A percentile compares a stretch with the other conserved stretches of the same genome.
These are phyloP conservation scores for Chiloscyllium plagiosum DNA, from an alignment of 2,113 vertebrate genomes.

Conservation along the genomic window DNA sequence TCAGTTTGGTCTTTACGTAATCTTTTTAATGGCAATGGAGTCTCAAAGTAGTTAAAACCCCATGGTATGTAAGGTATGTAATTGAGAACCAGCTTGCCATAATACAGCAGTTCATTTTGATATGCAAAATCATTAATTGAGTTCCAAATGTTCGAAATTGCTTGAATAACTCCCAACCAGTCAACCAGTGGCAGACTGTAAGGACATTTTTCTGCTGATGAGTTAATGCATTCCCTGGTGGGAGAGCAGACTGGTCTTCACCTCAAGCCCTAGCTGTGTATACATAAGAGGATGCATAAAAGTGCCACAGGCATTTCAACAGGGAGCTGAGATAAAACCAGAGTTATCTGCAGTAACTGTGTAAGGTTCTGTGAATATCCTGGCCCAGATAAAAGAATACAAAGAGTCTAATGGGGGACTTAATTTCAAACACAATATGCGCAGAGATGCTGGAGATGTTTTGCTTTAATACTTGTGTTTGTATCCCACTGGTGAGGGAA, in stretches of 20 bases:
- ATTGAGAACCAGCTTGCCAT: background rate
- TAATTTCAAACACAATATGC: constrained; percentile 27
- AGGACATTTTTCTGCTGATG: background rate
- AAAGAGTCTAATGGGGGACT: background rate
- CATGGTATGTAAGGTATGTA: background rate
- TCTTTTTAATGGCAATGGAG: background rate
- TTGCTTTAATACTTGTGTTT: background rate
- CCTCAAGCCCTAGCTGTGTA: background rate
- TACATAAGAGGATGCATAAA: background rate
- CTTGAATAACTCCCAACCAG: background rate
- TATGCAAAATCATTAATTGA: background rate
- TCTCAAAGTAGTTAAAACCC: background rate
- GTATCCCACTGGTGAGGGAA: background rate
- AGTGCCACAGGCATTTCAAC: background rate
- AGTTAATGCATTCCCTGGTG: background rate
- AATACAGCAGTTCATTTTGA: background rate
- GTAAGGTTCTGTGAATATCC: background rate
- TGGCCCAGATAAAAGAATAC: background rate
- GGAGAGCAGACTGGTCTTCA: background rate
- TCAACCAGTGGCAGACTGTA: background rate
- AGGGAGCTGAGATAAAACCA: background rate
- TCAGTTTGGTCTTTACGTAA: background rate
- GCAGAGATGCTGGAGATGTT: background rate
- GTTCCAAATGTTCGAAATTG: background rate
- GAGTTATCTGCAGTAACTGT: background rate